Conservation (phyloP, 2,113 vertebrate genomes). For the Cyprinodon brontotheroides region DNA sequence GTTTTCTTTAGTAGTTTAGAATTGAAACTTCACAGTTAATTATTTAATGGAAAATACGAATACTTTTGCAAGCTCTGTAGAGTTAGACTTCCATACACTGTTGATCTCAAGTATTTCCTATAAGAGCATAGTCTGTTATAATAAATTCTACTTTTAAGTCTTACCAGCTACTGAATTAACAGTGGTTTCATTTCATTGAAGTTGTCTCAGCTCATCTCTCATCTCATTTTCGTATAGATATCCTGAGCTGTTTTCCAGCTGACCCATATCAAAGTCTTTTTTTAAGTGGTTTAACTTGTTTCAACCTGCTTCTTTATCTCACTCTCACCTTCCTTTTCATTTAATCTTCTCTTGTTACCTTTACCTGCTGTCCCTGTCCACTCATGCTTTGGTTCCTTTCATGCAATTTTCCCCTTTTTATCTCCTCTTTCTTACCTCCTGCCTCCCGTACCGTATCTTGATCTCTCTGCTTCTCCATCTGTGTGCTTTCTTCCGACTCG, state of each 20-base stretch:
- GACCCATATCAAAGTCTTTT: conserved; percentile 36
- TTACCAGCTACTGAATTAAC: conserved; percentile 39
- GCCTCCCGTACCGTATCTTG: conserved; percentile 7
- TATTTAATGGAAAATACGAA: too few relatives aligned
- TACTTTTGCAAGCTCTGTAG: not conserved
- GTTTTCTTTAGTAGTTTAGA: too few relatives aligned
- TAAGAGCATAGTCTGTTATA: conserved; percentile 12
- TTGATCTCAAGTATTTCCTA: not conserved
- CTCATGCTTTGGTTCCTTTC: conserved; percentile 8
- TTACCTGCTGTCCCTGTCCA: conserved; percentile 9
- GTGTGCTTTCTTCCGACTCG: not conserved
- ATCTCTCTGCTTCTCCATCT: conserved; percentile 4
- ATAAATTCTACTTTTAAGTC: conserved; percentile 28
- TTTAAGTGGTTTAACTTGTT: conserved; percentile 26
- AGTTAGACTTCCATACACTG: not conserved
- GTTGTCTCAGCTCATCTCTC: conserved; percentile 30
- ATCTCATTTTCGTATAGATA: conserved; percentile 21
- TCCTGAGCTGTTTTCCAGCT: conserved; percentile 20
- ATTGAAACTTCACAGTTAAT: too few relatives aligned
- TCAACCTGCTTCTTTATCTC: conserved; percentile 19
- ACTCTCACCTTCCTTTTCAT: conserved; percentile 1
- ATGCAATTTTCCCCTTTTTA: conserved; percentile 14
- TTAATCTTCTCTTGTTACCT: conserved; percentile 16
- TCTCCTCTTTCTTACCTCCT: not conserved
- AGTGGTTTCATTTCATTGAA: conserved; percentile 17